phyloP scores from a whole-genome alignment of 2,888 invertebrate genomes.

The Salpingus planirostris region DNA sequence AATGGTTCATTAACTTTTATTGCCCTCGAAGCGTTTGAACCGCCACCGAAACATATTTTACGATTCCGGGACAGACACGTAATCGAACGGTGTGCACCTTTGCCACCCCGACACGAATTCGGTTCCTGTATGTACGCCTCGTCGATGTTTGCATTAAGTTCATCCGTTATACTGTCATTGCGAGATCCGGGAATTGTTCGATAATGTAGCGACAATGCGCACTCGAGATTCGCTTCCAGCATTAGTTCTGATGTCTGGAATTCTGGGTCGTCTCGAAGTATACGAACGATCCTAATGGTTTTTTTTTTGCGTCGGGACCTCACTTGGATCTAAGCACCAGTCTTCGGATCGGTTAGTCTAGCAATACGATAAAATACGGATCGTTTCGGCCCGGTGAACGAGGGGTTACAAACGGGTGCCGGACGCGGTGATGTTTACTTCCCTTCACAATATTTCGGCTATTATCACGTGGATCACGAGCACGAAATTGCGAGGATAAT shows the following conservation, averaged over 20 bases:
- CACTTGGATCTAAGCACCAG: too few species aligned
- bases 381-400: too few species aligned
- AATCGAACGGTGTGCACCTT: constrained; percentile 1
- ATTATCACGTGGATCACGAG: too few species aligned
- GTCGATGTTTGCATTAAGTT: neutral
- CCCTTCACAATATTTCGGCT: too few species aligned
- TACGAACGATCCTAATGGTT: too few species aligned
- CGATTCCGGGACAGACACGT: neutral
- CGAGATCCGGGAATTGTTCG: constrained; percentile 7
- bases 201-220: constrained; percentile 7
- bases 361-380: too few species aligned
- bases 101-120: constrained; percentile 7
- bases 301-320: too few species aligned
- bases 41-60: constrained; percentile 7
- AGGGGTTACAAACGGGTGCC: too few species aligned
- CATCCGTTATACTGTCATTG: constrained; percentile 5
- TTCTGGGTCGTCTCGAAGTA: neutral
- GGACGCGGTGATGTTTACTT: too few species aligned
- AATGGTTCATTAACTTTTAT: constrained; percentile 8
- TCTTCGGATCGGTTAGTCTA: too few species aligned
- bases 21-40: constrained; percentile 2
- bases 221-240: constrained; percentile 7
- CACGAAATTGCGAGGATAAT: too few species aligned
- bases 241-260: constrained; percentile 6
- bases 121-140: neutral